A percentile compares a stretch with the other conserved stretches of the same genome.
Evolutionary conservation across 1,140 invertebrate genomes (phyloP).

Genomic region (Cyphomyrmex costatus): DNA sequence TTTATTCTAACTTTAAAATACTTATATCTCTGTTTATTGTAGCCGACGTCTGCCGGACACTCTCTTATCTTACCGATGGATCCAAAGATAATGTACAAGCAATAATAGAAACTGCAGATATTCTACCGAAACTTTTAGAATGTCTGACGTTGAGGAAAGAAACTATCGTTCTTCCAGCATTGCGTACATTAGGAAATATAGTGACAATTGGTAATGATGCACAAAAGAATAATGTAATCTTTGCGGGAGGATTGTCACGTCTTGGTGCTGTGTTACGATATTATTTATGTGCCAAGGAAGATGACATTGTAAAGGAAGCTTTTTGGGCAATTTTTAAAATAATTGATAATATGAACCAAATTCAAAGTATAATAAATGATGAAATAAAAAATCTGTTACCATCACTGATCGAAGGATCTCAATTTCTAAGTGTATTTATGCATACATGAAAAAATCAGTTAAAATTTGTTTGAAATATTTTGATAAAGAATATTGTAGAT

Average conservation of each 20-base stretch:
- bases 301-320: conserved; percentile 93
- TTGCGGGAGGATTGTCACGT: conserved; percentile 91
- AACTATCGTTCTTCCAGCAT: conserved; percentile 94
- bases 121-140: conserved; percentile 92
- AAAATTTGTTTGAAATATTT: background rate
- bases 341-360: conserved; percentile 92
- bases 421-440: conserved; percentile 86
- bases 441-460: conserved; percentile 90
- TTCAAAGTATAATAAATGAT: conserved; percentile 92
- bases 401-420: conserved; percentile 91
- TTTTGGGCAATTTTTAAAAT: conserved; percentile 92
- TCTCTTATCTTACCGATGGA: conserved; percentile 98
- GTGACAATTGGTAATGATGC: conserved; percentile 92
- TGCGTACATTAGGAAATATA: conserved; percentile 95
- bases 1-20: conserved; percentile 2
- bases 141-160: conserved; percentile 91
- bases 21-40: conserved; percentile 68
- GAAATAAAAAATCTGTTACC: conserved; percentile 90
- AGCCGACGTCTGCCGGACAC: conserved; percentile 98
- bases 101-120: conserved; percentile 89
- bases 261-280: conserved; percentile 92
- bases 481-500: background rate
- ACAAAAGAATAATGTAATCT: conserved; percentile 97
- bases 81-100: conserved; percentile 97
- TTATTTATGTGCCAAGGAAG: conserved; percentile 84